Percentiles rank a stretch among this genome's conserved stretches.
Conservation (phyloP, 1,140 invertebrate species). For the Hyles euphorbiae region DNA sequence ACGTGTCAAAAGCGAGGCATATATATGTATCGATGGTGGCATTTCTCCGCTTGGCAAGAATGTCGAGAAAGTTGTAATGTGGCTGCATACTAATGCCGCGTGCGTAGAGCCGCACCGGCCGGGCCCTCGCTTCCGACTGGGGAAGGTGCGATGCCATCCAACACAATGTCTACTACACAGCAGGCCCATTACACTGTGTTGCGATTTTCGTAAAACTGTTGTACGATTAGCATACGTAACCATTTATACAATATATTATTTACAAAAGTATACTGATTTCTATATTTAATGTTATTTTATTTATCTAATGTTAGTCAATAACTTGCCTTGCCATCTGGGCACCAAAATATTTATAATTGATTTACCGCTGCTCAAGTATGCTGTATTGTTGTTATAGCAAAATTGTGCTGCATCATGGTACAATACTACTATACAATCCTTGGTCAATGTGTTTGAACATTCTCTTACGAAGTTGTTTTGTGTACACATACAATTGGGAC, state of each 20-base stretch:
- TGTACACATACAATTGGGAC: slow-evolving; percentile 7
- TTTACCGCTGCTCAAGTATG: too few relatives aligned
- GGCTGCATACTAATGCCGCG: slow-evolving; percentile 65
- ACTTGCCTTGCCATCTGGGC: too few relatives aligned
- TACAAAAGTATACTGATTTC: not conserved
- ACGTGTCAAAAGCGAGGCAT: too few relatives aligned
- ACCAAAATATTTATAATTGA: too few relatives aligned
- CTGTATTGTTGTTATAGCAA: too few relatives aligned
- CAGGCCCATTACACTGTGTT: not conserved
- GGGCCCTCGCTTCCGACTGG: slow-evolving; percentile 21
- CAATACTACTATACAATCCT: too few relatives aligned
- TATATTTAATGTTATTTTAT: not conserved
- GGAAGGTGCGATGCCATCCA: slow-evolving; percentile 6
- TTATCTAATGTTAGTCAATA: too few relatives aligned
- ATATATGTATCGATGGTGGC: slow-evolving; percentile 39
- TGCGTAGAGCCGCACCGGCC: slow-evolving; percentile 32
- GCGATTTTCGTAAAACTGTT: not conserved
- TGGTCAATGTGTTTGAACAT: not conserved
- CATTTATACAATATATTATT: not conserved
- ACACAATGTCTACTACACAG: not conserved
- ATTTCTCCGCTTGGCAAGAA: slow-evolving; percentile 68
- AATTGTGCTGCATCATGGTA: too few relatives aligned
- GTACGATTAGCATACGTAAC: too few relatives aligned
- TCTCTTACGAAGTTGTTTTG: not conserved
- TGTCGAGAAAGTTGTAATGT: slow-evolving; percentile 72